Conservation (phyloP, 1,140 invertebrate species). For the Diachasma alloeum region DNA sequence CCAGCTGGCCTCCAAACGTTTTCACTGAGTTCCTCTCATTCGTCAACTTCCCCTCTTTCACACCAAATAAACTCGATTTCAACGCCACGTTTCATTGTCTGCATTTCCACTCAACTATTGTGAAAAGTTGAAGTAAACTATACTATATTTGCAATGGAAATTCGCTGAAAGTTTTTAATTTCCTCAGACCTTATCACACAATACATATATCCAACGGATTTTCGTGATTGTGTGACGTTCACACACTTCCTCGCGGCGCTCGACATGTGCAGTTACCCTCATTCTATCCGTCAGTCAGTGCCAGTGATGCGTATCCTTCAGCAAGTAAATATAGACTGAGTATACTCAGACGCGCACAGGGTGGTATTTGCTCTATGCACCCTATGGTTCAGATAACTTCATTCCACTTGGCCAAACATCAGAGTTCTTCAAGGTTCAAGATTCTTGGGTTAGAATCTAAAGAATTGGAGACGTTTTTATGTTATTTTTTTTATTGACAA, state of each 20-base stretch:
- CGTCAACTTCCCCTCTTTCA: conserved; percentile 3
- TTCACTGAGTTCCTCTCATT: not conserved
- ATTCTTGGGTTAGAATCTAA: not conserved
- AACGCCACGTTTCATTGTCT: not conserved
- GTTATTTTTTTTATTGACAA: not conserved
- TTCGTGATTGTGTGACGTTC: too few relatives aligned
- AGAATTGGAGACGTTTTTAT: not conserved
- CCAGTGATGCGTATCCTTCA: not conserved
- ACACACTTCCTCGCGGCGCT: too few relatives aligned
- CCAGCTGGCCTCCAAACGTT: not conserved
- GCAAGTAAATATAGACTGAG: not conserved
- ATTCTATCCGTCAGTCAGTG: not conserved
- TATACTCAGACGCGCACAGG: not conserved
- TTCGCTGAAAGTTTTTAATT: too few relatives aligned
- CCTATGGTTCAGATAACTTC: not conserved
- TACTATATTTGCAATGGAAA: not conserved
- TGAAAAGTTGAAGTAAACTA: not conserved
- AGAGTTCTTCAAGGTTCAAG: not conserved
- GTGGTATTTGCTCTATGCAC: not conserved
- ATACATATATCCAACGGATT: too few relatives aligned
- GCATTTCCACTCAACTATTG: not conserved
- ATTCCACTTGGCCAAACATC: not conserved
- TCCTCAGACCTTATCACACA: too few relatives aligned
- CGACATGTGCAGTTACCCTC: not conserved
- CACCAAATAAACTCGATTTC: conserved; percentile 7